phyloP scores from a whole-genome alignment of 2,113 vertebrate species.

The Cranoglanis bouderius region DNA sequence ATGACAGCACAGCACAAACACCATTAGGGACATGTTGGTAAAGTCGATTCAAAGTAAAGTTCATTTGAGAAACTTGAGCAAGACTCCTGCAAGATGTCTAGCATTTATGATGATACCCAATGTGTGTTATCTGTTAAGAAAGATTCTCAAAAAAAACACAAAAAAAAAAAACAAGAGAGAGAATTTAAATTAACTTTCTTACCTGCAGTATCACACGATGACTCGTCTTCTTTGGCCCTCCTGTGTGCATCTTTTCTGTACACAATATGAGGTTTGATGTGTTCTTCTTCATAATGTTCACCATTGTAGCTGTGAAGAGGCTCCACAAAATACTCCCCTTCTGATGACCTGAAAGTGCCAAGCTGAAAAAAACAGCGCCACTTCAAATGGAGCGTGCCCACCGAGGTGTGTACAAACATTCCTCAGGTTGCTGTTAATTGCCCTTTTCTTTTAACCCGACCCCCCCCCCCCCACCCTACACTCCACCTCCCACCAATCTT shows the following conservation, averaged over 20 bases:
- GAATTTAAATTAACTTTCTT: constrained; percentile 32
- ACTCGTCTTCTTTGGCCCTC: constrained; percentile 65
- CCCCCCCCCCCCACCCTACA: background rate
- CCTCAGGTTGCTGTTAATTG: constrained; percentile 47
- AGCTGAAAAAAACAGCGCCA: constrained; percentile 71
- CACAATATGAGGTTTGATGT: constrained; percentile 93
- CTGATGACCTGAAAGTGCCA: constrained; percentile 94
- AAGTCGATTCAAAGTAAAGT: background rate
- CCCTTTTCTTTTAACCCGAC: constrained; percentile 16
- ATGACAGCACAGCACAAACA: background rate
- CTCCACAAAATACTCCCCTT: constrained; percentile 96
- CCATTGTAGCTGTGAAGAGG: constrained; percentile 84
- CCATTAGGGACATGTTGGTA: background rate
- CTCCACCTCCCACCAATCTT: background rate
- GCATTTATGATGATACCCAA: background rate
- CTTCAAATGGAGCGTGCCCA: constrained; percentile 44
- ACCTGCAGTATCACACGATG: constrained; percentile 89
- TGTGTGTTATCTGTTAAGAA: background rate
- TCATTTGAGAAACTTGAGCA: background rate
- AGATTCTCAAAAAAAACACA: background rate
- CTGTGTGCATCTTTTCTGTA: constrained; percentile 80
- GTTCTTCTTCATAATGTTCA: constrained; percentile 88
- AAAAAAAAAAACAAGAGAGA: background rate
- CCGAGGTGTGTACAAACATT: constrained; percentile 30
- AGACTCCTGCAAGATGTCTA: background rate